Evolutionary conservation across 2,113 vertebrate genomes (phyloP).

Genomic region (Gopherus evgoodei): DNA sequence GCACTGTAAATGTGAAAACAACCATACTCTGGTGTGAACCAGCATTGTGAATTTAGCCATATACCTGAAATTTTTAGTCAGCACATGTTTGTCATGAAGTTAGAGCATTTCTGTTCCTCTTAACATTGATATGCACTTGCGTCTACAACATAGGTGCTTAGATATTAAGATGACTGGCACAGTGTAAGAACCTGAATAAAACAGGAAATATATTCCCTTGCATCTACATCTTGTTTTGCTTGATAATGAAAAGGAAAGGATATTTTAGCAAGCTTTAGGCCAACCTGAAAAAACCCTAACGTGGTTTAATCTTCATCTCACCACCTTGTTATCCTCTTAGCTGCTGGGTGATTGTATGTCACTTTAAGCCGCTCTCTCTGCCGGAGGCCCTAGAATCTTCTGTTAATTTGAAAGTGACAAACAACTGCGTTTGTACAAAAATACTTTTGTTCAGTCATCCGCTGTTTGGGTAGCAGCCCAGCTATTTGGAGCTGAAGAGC

Average conservation of each 20-base stretch:
- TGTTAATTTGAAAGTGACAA: slow-evolving; percentile 9
- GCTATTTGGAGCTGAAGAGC: not conserved
- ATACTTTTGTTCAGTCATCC: not conserved
- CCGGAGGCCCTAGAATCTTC: slow-evolving; percentile 30
- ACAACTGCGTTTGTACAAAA: not conserved
- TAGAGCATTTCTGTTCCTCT: not conserved
- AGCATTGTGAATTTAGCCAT: not conserved
- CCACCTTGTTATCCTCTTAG: slow-evolving; percentile 90
- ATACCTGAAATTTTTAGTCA: not conserved
- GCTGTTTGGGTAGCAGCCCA: not conserved
- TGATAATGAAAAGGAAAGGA: not conserved
- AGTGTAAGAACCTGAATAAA: fast-evolving
- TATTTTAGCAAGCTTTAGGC: slow-evolving; percentile 8
- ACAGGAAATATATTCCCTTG: not conserved
- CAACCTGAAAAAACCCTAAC: slow-evolving; percentile 28
- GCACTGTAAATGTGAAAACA: fast-evolving
- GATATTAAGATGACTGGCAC: fast-evolving
- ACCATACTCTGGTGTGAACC: not conserved
- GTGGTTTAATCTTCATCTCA: slow-evolving; percentile 83
- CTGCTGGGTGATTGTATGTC: slow-evolving; percentile 61
- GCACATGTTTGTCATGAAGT: not conserved
- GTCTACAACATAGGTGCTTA: not conserved
- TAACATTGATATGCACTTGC: fast-evolving
- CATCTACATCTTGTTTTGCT: not conserved
- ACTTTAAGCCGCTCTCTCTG: slow-evolving; percentile 63